Base-by-base conservation (phyloP, 37 sponge, comb jelly and placozoan species). In the Cliona cf. orientalis region DNA sequence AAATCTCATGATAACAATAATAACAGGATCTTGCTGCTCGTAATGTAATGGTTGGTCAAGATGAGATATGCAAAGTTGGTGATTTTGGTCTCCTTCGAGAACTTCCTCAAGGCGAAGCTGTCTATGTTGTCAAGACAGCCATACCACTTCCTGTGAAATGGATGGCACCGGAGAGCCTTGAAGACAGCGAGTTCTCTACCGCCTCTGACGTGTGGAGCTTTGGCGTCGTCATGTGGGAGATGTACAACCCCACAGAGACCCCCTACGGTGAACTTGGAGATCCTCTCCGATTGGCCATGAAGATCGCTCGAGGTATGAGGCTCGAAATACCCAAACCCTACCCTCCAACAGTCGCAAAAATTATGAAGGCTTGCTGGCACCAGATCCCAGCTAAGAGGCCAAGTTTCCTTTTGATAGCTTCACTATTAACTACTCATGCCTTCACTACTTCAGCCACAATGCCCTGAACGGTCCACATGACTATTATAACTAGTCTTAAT, bases 11-110 rank as follows among this genome's bases (percentile, higher is more conserved):
- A 19, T 49, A 14, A 19, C 14, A 19, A 14, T 19, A 49, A 2
- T 38, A 35, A 22, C 43, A 75, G 75, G 75, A 75, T 38, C 37
- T 75, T 22, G 75, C 75, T 17, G 67, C 69, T 31, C 69, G 80
- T 25, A 80, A 80, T 41, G 55, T 80, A 26, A 61, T 80, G 29
- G 80, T 80, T 6, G 80, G 61, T 66, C 42, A 67, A 56, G 61
- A 80, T 7, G 90, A 76, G 26, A 53, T 89, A 0, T 89, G 90
- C 75, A 89, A 89, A 56, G 84, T 89, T 3, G 79, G 80, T 2
- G 90, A 89, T 58, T 83, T 89, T 62, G 90, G 90, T 32, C 70
- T 84, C 0, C 55, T 84, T 4, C 53, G 72, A 43, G 76, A 75
- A 33, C 12, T 72, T 29, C 73, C 73, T 5, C 3, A 36, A 44